A percentile compares a stretch with the other conserved stretches of the same genome.
phyloP scores from a whole-genome alignment of 2,113 vertebrate species.

The Ia io region DNA sequence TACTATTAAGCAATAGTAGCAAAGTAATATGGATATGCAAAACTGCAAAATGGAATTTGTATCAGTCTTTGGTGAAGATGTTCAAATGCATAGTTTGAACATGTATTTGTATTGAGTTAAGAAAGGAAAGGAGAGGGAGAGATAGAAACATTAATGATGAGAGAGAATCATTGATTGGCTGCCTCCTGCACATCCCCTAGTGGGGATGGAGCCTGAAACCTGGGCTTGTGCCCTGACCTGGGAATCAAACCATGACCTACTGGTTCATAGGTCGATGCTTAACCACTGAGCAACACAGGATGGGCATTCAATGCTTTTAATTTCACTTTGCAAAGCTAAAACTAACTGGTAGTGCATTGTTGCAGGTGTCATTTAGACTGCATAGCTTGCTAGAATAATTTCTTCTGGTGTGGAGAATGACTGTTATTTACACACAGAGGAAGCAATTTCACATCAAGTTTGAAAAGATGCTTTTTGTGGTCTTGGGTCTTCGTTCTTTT shows the following conservation, averaged over 20 bases:
- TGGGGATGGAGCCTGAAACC: no score
- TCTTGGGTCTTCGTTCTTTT: not conserved
- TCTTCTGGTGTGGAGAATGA: not conserved
- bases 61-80: slow-evolving; percentile 17
- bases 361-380: not conserved
- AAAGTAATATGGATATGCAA: not conserved
- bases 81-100: slow-evolving; percentile 10
- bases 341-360: not conserved
- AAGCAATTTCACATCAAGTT: not conserved
- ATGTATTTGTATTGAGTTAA: no score
- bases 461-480: not conserved
- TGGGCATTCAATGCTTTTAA: not conserved
- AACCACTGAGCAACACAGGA: no score
- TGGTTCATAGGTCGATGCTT: no score
- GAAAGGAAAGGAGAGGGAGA: no score
- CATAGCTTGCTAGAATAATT: not conserved
- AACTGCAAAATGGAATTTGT: not conserved
- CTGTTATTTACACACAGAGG: not conserved
- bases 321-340: slow-evolving; percentile 11
- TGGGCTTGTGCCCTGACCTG: no score
- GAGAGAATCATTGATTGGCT: no score
- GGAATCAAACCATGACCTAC: no score
- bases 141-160: no score
- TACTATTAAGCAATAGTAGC: not conserved
- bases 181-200: no score